Base-by-base conservation (phyloP, 2,888 invertebrate species). In the Abscondita cerata region DNA sequence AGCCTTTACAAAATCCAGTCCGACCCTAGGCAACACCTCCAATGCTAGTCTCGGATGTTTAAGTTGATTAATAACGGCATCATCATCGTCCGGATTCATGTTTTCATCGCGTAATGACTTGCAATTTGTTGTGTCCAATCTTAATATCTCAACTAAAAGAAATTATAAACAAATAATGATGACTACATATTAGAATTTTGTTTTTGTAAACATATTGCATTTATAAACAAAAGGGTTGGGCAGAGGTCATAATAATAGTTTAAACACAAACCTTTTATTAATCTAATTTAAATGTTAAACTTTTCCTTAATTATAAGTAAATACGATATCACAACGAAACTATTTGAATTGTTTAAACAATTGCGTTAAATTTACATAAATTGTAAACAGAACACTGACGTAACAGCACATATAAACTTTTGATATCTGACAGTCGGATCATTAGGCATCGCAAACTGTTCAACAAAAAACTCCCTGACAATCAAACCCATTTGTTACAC, bases 1-100 rank as follows among this genome's bases (percentile, higher is more conserved):
- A 15, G 75, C 72, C 47, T 63, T 69, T 12, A 75, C 57, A 13
- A 78, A 68, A 63, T 75, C 72, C 44, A 69, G 46, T 38, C 71
- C 67, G 13, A 62, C 57, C 56, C 64, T 60, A 19, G 60, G 65
- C 15, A 57, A 31, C 9, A 56, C 48, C 3, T 63, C 60, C 12
- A 59, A 33, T 1, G 54, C 34, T 15, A 59, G 15, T 50, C 47
- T 54, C 8, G 57, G 59, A 18, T 62, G 59, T 40, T 62, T 62
- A 2, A 62, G 47, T 31, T 58, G 58, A 31, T 62, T 52, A 20
- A 59, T 62, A 36, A 62, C 59, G 6, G 57, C 56, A 41, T 65
- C 65, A 11, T 62, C 65, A 19, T 65, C 65, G 31, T 65, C 65
- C 5, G 59, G 52, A 48, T 62, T 65, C 65, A 65, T 65, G n/a